Evolutionary conservation across 2,113 vertebrate species (phyloP).

Genomic region (Arenaria interpres): DNA sequence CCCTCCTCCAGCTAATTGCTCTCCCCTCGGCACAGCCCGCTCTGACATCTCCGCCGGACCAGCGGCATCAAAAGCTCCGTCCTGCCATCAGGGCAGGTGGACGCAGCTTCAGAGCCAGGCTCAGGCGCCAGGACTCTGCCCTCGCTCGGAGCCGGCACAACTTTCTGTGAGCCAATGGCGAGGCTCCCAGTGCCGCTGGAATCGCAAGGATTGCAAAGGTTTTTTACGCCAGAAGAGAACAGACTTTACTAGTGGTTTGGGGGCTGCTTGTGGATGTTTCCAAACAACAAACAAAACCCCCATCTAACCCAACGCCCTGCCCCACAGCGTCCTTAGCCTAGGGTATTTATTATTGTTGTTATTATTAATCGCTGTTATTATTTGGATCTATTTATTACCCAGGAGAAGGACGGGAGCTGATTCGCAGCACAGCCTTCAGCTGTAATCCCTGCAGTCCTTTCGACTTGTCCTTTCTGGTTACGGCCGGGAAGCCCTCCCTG

Average conservation of each 20-base stretch:
- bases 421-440: neutral
- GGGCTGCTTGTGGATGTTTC: neutral
- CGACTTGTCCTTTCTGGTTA: neutral
- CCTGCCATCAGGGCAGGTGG: neutral
- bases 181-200: neutral
- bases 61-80: neutral
- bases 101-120: neutral
- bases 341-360: neutral
- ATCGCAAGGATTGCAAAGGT: neutral
- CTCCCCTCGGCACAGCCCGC: neutral
- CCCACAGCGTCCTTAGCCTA: neutral
- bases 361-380: neutral
- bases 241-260: neutral
- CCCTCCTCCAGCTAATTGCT: neutral
- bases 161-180: neutral
- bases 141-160: neutral
- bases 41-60: no score
- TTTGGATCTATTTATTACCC: neutral
- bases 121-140: neutral
- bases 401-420: neutral
- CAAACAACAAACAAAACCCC: neutral
- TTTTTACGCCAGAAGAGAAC: neutral
- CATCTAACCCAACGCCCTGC: neutral
- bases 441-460: neutral
- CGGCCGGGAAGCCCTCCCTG: neutral